phyloP scores from a whole-genome alignment of 2,113 vertebrate genomes.

The Brienomyrus brachyistius region DNA sequence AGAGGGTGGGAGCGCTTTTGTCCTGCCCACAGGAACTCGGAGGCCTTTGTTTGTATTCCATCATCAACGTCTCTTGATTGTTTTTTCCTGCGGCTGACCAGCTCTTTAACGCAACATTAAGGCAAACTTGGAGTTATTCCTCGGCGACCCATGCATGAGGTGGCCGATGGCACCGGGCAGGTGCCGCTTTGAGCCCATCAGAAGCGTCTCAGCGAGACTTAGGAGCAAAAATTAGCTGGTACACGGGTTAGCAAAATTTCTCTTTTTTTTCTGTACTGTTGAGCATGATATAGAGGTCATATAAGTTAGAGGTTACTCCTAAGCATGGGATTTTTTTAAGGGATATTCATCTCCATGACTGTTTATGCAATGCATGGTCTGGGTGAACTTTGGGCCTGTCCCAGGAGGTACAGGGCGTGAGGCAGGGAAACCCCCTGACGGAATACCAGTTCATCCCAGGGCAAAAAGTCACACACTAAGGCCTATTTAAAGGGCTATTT shows the following conservation, averaged over 20 bases:
- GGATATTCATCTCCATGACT: background rate
- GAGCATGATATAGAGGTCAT: background rate
- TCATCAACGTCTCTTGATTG: conserved; percentile 32
- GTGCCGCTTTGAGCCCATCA: background rate
- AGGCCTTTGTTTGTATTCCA: conserved; percentile 24
- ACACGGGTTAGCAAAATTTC: background rate
- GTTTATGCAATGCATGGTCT: background rate
- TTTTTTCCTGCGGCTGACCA: conserved; percentile 38
- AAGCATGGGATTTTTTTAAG: background rate
- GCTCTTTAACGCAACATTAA: background rate
- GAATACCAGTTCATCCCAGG: background rate
- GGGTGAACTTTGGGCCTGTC: background rate
- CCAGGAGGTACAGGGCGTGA: background rate
- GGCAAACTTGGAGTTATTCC: background rate
- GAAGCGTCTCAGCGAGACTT: background rate
- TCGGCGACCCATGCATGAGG: background rate
- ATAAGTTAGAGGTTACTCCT: background rate
- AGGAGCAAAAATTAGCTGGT: background rate
- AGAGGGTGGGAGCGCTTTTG: conserved; percentile 17
- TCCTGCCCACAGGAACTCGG: conserved; percentile 23
- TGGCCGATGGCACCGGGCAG: background rate
- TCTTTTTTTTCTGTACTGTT: background rate
- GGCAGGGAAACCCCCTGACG: background rate
- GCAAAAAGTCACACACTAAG: background rate
- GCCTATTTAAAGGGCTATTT: background rate